Conservation (phyloP, 53 echinoderm and acorn worm species). For the Holothuria scabra region DNA sequence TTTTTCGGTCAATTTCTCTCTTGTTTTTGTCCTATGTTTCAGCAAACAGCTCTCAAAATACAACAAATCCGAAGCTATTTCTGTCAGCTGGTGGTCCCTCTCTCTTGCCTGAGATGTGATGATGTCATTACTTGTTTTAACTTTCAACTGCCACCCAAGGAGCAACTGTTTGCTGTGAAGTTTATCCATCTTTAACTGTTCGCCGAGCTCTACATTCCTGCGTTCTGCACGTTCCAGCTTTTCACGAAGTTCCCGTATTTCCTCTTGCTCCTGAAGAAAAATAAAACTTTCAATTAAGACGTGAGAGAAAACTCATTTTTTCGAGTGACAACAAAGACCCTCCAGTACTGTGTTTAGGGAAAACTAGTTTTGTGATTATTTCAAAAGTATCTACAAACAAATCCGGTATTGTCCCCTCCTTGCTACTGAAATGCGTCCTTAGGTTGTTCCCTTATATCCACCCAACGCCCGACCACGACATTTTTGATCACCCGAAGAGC, state of each 20-base stretch:
- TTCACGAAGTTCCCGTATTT: slow-evolving; percentile 65
- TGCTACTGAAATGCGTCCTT: too few species aligned
- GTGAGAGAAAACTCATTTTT: not conserved
- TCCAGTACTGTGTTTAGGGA: too few species aligned
- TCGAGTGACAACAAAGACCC: too few species aligned
- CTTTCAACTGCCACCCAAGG: slow-evolving; percentile 81
- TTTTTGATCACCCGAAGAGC: too few species aligned
- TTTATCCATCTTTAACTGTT: slow-evolving; percentile 85
- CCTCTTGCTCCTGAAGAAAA: slow-evolving; percentile 62
- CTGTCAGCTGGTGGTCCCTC: slow-evolving; percentile 81
- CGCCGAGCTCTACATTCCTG: slow-evolving; percentile 64
- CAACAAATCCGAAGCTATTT: slow-evolving; percentile 80
- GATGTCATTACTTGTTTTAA: slow-evolving; percentile 80
- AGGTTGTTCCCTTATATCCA: too few species aligned
- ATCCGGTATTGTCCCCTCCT: too few species aligned
- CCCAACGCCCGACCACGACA: too few species aligned
- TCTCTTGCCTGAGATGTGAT: slow-evolving; percentile 72
- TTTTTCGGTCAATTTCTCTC: slow-evolving; percentile 58
- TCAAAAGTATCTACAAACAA: too few species aligned
- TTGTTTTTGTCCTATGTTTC: slow-evolving; percentile 63
- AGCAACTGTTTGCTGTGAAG: slow-evolving; percentile 83
- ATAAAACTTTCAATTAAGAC: not conserved
- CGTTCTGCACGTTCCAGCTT: slow-evolving; percentile 71
- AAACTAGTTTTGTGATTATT: too few species aligned
- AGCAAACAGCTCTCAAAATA: slow-evolving; percentile 86